Evolutionary conservation across 23 tunicate genomes (phyloP).

Genomic region (Trididemnum nubilum): DNA sequence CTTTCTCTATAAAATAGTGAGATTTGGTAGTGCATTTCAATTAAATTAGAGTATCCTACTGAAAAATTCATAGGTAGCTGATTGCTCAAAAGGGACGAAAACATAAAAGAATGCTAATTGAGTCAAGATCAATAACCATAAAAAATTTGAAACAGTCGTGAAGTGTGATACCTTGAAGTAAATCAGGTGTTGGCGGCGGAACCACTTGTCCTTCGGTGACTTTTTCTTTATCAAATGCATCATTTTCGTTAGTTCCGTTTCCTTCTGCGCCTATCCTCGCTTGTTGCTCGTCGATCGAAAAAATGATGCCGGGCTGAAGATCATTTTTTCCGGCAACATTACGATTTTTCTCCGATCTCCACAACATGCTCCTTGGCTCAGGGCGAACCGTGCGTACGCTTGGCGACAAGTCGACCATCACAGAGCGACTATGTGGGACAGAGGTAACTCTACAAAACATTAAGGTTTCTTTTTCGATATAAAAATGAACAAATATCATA

Average conservation of each 20-base stretch:
- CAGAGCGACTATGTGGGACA: constrained; percentile 54
- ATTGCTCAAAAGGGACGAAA: too few species aligned
- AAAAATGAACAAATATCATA: neutral
- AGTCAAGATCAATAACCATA: too few species aligned
- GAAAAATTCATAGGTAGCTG: too few species aligned
- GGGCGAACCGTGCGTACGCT: constrained; percentile 61
- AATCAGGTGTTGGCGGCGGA: constrained; percentile 55
- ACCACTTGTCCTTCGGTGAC: constrained; percentile 27
- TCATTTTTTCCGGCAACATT: constrained; percentile 6
- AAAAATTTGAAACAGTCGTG: too few species aligned
- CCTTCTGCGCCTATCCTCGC: neutral
- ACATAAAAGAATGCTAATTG: too few species aligned
- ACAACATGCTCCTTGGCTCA: constrained; percentile 32
- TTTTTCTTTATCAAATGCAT: constrained; percentile 15
- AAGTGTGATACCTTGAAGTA: constrained; percentile 42
- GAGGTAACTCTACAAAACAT: constrained; percentile 40
- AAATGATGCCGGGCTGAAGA: constrained; percentile 34
- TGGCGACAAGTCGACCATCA: constrained; percentile 47
- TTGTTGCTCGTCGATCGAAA: constrained; percentile 33
- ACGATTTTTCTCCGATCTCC: constrained; percentile 41
- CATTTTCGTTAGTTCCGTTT: neutral
- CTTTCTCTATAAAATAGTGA: constrained; percentile 20
- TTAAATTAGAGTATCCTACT: too few species aligned
- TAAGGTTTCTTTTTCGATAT: too few species aligned
- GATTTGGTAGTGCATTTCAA: too few species aligned